phyloP scores from a whole-genome alignment of 2,797 vertebrate species.

The Acanthiza pusilla region DNA sequence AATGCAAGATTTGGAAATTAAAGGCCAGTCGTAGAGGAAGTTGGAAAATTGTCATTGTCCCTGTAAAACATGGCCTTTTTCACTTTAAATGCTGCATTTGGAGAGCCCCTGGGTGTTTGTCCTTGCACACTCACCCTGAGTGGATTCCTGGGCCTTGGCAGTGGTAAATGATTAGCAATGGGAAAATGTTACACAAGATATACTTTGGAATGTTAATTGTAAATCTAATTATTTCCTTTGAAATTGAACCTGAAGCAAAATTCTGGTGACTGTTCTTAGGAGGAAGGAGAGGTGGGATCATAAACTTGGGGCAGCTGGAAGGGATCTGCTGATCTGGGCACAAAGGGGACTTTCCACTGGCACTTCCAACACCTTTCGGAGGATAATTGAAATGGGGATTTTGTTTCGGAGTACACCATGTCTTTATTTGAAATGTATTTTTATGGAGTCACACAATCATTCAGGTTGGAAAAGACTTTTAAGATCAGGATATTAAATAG shows the following conservation, averaged over 20 bases:
- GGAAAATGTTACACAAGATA: background rate
- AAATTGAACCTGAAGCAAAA: constrained; percentile 2
- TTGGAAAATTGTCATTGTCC: background rate
- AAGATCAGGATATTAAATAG: background rate
- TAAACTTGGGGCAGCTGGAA: background rate
- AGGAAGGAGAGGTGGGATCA: background rate
- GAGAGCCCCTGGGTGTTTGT: background rate
- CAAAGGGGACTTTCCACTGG: background rate
- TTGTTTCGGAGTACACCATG: background rate
- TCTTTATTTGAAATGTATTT: background rate
- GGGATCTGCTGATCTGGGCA: background rate
- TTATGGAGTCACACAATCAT: background rate
- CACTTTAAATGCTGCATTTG: background rate
- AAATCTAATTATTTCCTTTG: constrained; percentile 4
- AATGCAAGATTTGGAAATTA: background rate
- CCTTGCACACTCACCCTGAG: background rate
- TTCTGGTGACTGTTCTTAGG: background rate
- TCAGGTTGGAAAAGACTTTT: background rate
- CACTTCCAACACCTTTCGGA: background rate
- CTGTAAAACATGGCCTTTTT: background rate
- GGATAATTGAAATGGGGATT: background rate
- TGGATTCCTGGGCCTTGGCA: background rate
- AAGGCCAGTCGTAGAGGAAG: background rate
- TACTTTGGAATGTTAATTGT: constrained; percentile 9
- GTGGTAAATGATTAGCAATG: background rate